Base-by-base conservation (phyloP, 2,888 invertebrate species). In the Vesta saturnalis region DNA sequence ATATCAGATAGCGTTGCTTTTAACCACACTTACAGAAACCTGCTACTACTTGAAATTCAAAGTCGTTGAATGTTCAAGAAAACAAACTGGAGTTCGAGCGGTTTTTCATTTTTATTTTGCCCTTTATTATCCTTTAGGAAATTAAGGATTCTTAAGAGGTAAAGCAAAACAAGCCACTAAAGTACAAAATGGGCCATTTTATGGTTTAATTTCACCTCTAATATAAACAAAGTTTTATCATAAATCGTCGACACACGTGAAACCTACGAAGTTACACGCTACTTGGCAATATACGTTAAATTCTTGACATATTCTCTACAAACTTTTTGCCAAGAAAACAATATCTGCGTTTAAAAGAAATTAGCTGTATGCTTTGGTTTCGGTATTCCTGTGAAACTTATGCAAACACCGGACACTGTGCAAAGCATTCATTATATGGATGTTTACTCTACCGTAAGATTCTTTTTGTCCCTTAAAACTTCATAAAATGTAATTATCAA, bases 241-340 rank as follows among this genome's bases (percentile, higher is more conserved):
- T 77, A 77, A 77, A 77, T 77, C 76, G 76, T 74, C 72, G 63
- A 69, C 76, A 76, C 73, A 74, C 75, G 76, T 76, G 75, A 70
- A 71, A 63, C 72, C 72, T 61, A 60, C 54, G 61, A 69, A 70
- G 61, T 66, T 66, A 66, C 69, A 66, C 69, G 69, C 64, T 60
- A 43, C 68, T 67, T 59, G 30, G 64, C 64, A 64, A 56, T 68
- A 68, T 68, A 68, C 60, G 60, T 58, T 64, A 54, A 60, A 68
- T 68, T 64, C 64, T 60, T 64, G 56, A 64, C 67, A 67, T 67
- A 67, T 63, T 63, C 59, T 18, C 18, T n/a, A 10, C 2, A 62
- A 63, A 63, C 59, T 67, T 67, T 67, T 63, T 67, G 55, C 21
- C 21, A 4, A 22, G 59, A 47, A 67, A 58, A 61, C 62, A 67